Conservation (phyloP, 2,113 vertebrate genomes). For the Chlamydotis undulata region DNA sequence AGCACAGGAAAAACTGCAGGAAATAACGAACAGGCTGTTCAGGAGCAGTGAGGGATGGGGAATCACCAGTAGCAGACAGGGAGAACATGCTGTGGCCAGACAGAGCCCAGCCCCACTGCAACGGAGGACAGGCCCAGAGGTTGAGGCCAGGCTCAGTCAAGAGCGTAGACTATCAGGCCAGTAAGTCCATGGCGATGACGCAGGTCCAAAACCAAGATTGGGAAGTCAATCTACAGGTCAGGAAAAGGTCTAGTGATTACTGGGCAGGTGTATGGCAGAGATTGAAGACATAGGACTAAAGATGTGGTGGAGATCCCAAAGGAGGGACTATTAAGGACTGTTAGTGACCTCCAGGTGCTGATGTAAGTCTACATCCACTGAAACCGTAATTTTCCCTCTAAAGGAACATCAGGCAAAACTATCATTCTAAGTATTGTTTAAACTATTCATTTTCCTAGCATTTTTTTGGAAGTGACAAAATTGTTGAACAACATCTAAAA, state of each 20-base stretch:
- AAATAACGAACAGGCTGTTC: neutral
- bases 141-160: neutral
- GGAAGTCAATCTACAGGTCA: neutral
- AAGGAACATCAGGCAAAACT: neutral
- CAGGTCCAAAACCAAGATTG: neutral
- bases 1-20: neutral
- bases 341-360: neutral
- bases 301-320: neutral
- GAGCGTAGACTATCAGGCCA: neutral
- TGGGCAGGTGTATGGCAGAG: neutral
- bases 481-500: neutral
- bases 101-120: neutral
- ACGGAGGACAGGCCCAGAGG: neutral
- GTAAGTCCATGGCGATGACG: neutral
- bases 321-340: neutral
- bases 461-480: neutral
- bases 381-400: neutral
- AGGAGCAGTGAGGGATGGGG: neutral
- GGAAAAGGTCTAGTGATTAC: neutral
- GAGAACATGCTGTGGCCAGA: accelerated
- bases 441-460: neutral
- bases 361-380: neutral
- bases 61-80: neutral
- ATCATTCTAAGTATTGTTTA: neutral
- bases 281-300: neutral